Evolutionary conservation across 2,888 invertebrate genomes (phyloP).

Genomic region (Octodonta nipae): DNA sequence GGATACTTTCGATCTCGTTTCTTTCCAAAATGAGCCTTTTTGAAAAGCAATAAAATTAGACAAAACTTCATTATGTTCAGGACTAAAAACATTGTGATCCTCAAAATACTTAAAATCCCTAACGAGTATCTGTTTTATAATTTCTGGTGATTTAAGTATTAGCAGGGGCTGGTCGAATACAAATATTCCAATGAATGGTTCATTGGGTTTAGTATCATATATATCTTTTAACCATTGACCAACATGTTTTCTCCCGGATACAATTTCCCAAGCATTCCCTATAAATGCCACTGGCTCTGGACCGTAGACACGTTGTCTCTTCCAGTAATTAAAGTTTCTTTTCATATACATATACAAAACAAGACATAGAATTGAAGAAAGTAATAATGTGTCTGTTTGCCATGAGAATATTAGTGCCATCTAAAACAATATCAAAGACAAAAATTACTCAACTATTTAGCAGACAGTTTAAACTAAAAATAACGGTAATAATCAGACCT

Average conservation of each 20-base stretch:
- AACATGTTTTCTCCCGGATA: slow-evolving; percentile 7
- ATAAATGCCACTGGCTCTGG: slow-evolving; percentile 12
- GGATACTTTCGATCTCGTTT: slow-evolving; percentile 38
- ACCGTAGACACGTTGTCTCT: slow-evolving; percentile 10
- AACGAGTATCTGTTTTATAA: slow-evolving; percentile 37
- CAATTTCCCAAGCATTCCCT: slow-evolving; percentile 12
- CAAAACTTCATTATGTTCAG: slow-evolving; percentile 32
- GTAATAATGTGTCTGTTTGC: slow-evolving; percentile 20
- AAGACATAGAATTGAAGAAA: slow-evolving; percentile 5
- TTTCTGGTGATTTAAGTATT: slow-evolving; percentile 35
- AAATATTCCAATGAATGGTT: slow-evolving; percentile 37
- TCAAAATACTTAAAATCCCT: slow-evolving; percentile 38
- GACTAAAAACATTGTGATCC: slow-evolving; percentile 34
- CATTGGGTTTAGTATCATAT: slow-evolving; percentile 9
- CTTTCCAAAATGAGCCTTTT: slow-evolving; percentile 41
- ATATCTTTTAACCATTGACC: slow-evolving; percentile 9
- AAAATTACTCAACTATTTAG: no score
- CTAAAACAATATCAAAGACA: no score
- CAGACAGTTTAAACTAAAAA: no score
- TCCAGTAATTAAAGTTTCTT: slow-evolving; percentile 13
- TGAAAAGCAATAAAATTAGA: slow-evolving; percentile 34
- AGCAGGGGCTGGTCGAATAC: slow-evolving; percentile 38
- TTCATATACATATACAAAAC: slow-evolving; percentile 12
- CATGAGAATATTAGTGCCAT: slow-evolving; percentile 8
- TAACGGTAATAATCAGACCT: no score